Evolutionary conservation across 2,888 invertebrate species (phyloP).

Genomic region (Leucozona laternaria): DNA sequence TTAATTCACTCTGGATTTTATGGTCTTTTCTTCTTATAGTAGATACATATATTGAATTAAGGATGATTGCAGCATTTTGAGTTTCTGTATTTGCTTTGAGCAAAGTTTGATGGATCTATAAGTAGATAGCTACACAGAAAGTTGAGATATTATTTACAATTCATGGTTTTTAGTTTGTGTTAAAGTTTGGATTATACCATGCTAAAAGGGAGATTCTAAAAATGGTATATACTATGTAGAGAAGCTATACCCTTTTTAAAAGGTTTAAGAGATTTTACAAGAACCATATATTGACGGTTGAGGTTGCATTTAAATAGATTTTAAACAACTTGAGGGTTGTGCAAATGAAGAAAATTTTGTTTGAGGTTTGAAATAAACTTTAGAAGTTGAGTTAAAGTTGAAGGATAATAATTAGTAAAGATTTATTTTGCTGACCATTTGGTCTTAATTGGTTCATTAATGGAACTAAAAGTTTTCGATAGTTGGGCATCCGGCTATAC

Average conservation of each 20-base stretch:
- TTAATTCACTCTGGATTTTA: constrained; percentile 10
- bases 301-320: constrained; percentile 1
- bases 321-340: background rate
- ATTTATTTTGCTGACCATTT: background rate
- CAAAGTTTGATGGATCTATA: background rate
- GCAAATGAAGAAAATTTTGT: constrained; percentile 1
- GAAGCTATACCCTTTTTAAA: background rate
- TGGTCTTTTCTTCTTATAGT: background rate
- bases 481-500: too few species aligned
- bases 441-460: too few species aligned
- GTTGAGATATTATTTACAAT: constrained; percentile 15
- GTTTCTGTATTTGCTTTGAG: constrained; percentile 8
- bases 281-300: background rate
- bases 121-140: background rate
- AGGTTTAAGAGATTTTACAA: background rate
- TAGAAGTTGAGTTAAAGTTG: background rate
- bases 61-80: constrained; percentile 15
- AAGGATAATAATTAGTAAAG: background rate
- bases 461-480: too few species aligned
- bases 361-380: background rate
- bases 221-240: background rate
- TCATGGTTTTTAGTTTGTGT: constrained; percentile 14
- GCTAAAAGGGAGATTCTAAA: background rate
- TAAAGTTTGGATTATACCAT: background rate
- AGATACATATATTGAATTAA: background rate